Percentiles rank a stretch among this genome's conserved stretches.
Conservation (phyloP, 2,888 invertebrate species). For the Mimachlamys varia region DNA sequence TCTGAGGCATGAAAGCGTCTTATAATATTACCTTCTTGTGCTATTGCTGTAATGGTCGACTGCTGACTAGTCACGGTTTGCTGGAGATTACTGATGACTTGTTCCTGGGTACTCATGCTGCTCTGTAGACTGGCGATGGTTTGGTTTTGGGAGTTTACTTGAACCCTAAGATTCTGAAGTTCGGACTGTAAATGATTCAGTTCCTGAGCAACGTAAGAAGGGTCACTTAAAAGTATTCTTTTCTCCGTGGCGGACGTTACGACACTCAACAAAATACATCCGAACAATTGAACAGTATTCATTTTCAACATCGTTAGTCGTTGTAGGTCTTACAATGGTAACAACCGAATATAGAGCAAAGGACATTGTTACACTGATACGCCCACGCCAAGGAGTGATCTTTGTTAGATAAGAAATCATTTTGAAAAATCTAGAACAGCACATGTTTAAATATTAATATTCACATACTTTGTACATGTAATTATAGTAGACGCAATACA, state of each 20-base stretch:
- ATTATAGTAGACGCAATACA: too few relatives aligned
- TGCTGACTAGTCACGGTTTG: background rate
- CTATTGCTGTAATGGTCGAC: background rate
- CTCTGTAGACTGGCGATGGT: background rate
- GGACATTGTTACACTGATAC: too few relatives aligned
- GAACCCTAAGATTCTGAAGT: background rate
- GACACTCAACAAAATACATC: background rate
- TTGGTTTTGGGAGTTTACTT: background rate
- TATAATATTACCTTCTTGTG: too few relatives aligned
- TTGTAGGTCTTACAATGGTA: too few relatives aligned
- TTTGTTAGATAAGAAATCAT: too few relatives aligned
- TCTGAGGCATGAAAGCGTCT: too few relatives aligned
- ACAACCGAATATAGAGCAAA: too few relatives aligned
- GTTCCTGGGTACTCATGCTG: background rate
- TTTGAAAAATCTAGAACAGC: too few relatives aligned
- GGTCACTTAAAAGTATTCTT: background rate
- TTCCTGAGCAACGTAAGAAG: background rate
- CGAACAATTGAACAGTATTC: background rate
- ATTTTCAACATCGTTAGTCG: background rate
- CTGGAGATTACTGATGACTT: background rate
- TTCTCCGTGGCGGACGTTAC: background rate
- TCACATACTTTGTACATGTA: too few relatives aligned
- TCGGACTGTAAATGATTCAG: background rate
- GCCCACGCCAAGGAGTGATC: too few relatives aligned
- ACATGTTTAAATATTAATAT: too few relatives aligned